phyloP scores from a whole-genome alignment of 2,888 invertebrate genomes.

The Parelbella ahira region DNA sequence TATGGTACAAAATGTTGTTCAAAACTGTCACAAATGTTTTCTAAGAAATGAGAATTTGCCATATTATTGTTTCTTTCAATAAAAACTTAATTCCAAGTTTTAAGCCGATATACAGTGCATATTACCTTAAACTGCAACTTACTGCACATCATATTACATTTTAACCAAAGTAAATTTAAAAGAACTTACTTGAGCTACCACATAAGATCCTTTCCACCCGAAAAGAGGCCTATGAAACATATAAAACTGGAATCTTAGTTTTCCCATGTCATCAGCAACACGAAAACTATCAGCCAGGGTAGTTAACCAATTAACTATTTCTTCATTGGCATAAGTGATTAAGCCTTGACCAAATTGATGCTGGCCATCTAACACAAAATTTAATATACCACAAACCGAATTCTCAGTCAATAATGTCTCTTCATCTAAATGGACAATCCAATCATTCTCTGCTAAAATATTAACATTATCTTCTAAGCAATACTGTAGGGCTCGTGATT shows the following conservation, averaged over 20 bases:
- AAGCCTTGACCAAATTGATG: conserved; percentile 97
- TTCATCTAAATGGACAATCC: conserved; percentile 99
- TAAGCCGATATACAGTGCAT: no score
- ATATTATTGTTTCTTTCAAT: no score
- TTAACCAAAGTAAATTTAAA: no score
- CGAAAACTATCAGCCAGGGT: conserved; percentile 97
- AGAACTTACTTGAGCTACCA: conserved; percentile 94
- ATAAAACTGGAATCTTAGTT: conserved; percentile 94
- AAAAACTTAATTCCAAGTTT: no score
- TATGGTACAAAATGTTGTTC: no score
- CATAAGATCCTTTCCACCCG: conserved; percentile 99
- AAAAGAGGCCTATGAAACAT: conserved; percentile 96
- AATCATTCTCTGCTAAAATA: conserved; percentile 91
- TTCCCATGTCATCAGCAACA: conserved; percentile 99
- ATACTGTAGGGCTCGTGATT: conserved; percentile 96
- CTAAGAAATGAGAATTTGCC: no score
- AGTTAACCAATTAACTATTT: conserved; percentile 97
- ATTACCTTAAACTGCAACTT: no score
- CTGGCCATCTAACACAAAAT: conserved; percentile 96
- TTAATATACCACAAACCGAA: conserved; percentile 92
- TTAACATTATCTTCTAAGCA: conserved; percentile 96
- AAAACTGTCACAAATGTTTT: no score
- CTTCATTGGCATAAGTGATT: conserved; percentile 97
- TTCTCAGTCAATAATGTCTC: conserved; percentile 97
- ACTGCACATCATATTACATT: no score